These are phyloP conservation scores for Polyommatus iphigenia DNA, from an alignment of 2,888 invertebrate species.

Conservation along the genomic window DNA sequence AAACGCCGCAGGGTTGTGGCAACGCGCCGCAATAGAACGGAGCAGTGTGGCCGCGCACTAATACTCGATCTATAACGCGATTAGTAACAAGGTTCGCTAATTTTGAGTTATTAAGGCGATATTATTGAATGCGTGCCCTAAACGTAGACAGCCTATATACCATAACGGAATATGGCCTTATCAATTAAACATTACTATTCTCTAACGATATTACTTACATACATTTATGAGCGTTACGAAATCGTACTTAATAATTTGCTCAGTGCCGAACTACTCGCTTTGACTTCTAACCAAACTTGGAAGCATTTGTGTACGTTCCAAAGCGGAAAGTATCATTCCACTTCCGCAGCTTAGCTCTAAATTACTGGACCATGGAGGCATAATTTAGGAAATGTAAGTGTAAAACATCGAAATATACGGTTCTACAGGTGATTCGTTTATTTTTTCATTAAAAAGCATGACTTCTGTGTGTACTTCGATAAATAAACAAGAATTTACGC, in stretches of 20 bases:
- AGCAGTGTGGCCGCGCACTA: background rate
- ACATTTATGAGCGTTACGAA: constrained; percentile 12
- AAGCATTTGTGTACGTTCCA: too few species aligned
- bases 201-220: constrained; percentile 33
- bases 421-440: too few species aligned
- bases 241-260: background rate
- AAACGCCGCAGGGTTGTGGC: background rate
- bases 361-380: too few species aligned
- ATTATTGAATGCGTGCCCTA: constrained; percentile 21
- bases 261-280: background rate
- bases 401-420: too few species aligned
- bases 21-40: too few species aligned
- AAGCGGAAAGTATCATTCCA: too few species aligned
- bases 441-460: too few species aligned
- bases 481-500: too few species aligned
- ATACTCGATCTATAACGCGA: background rate
- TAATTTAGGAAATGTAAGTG: too few species aligned
- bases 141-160: constrained; percentile 22
- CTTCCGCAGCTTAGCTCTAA: too few species aligned
- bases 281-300: background rate
- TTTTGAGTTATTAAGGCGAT: constrained; percentile 24
- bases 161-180: constrained; percentile 23
- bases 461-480: too few species aligned
- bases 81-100: constrained; percentile 1
- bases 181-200: constrained; percentile 29